phyloP scores from a whole-genome alignment of 2,797 vertebrate species.

The Danio choprae region DNA sequence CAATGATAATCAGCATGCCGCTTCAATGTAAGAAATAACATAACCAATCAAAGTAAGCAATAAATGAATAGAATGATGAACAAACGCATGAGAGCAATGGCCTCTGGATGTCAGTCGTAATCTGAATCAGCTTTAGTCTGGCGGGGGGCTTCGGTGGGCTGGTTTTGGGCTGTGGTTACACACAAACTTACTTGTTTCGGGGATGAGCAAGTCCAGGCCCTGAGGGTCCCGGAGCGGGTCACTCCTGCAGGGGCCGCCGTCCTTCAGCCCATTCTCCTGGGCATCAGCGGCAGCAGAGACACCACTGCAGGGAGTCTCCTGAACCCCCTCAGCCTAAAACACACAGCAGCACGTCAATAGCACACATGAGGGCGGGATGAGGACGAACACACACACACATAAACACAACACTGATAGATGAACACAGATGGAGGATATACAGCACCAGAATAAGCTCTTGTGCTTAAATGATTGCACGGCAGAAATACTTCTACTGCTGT shows the following conservation, averaged over 20 bases:
- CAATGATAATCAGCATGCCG: neutral
- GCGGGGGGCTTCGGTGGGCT: neutral
- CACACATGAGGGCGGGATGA: slow-evolving; percentile 70
- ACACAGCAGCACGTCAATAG: slow-evolving; percentile 79
- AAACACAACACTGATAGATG: slow-evolving; percentile 24
- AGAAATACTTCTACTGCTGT: too few species aligned
- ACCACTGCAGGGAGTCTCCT: slow-evolving; percentile 74
- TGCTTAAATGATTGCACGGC: too few species aligned
- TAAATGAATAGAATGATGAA: neutral
- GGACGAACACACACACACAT: slow-evolving; percentile 55
- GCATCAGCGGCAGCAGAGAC: slow-evolving; percentile 69
- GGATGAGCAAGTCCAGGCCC: slow-evolving; percentile 90
- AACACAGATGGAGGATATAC: slow-evolving; percentile 16
- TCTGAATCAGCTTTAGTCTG: slow-evolving; percentile 4
- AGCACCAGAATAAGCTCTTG: neutral
- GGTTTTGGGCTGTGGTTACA: neutral
- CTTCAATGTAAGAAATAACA: neutral
- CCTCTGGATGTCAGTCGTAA: neutral
- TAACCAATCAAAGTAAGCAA: neutral
- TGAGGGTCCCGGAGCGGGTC: slow-evolving; percentile 85
- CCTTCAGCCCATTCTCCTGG: slow-evolving; percentile 88
- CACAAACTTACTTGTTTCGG: slow-evolving; percentile 93
- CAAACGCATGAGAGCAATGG: neutral
- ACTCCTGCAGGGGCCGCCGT: slow-evolving; percentile 74
- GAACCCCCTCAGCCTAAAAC: slow-evolving; percentile 85